Conservation (phyloP, 2,888 invertebrate species). For the Dendrolimus houi region DNA sequence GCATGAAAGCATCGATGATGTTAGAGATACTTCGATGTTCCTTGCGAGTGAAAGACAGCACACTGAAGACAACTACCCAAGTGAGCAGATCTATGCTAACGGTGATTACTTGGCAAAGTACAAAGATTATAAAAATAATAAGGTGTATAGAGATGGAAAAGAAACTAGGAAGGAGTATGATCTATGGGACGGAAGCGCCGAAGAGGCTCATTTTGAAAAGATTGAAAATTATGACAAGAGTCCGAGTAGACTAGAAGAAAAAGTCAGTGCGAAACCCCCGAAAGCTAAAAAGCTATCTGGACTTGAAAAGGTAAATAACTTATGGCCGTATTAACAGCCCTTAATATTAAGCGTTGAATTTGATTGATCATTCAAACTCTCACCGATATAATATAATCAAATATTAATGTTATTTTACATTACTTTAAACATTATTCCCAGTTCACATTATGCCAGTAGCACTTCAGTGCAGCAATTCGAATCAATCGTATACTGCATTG, state of each 20-base stretch:
- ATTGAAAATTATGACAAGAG: conserved; percentile 77
- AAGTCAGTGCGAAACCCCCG: conserved; percentile 74
- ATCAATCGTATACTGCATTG: too few relatives aligned
- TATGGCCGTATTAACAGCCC: too few relatives aligned
- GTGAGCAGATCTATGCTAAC: conserved; percentile 64
- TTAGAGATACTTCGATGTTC: conserved; percentile 79
- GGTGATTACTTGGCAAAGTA: conserved; percentile 56
- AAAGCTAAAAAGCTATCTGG: conserved; percentile 82
- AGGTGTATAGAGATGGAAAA: conserved; percentile 29
- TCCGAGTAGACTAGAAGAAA: conserved; percentile 64
- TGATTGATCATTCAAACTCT: too few relatives aligned
- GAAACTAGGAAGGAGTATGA: conserved; percentile 51
- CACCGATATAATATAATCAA: too few relatives aligned
- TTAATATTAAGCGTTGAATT: too few relatives aligned
- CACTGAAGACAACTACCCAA: conserved; percentile 78
- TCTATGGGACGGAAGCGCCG: conserved; percentile 74
- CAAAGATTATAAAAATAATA: conserved; percentile 48
- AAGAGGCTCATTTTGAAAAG: conserved; percentile 81
- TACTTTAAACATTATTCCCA: too few relatives aligned
- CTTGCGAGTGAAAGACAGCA: conserved; percentile 85
- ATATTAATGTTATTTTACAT: too few relatives aligned
- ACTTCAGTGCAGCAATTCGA: too few relatives aligned
- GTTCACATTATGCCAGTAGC: too few relatives aligned
- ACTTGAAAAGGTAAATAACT: conserved; percentile 79
- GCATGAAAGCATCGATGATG: conserved; percentile 83